Evolutionary conservation across 2,797 vertebrate species (phyloP).

Genomic region (Chrysocyon brachyurus): DNA sequence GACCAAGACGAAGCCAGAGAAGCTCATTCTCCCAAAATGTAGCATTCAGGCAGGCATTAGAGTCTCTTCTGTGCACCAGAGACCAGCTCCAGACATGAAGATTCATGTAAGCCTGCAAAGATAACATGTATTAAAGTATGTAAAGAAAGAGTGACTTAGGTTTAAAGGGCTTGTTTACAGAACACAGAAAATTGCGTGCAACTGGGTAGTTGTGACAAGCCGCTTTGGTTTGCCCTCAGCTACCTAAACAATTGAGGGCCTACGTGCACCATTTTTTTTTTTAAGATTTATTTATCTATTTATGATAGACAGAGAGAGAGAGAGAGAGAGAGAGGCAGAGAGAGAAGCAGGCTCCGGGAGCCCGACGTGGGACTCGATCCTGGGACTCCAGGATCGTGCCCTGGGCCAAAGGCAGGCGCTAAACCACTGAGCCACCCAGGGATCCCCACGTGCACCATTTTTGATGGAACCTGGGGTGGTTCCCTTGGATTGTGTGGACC

Average conservation of each 20-base stretch:
- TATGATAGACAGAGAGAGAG: too few relatives aligned
- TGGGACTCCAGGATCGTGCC: too few relatives aligned
- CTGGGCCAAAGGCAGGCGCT: too few relatives aligned
- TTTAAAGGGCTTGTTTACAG: constrained; percentile 38
- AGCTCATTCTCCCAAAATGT: constrained; percentile 86
- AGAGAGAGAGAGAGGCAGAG: too few relatives aligned
- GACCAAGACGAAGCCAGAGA: constrained; percentile 90
- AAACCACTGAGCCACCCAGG: too few relatives aligned
- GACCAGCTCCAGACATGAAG: neutral
- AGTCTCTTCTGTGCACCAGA: too few relatives aligned
- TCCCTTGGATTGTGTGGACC: constrained; percentile 46
- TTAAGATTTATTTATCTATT: too few relatives aligned
- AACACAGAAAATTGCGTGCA: neutral
- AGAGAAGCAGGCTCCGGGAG: too few relatives aligned
- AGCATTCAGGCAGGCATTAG: constrained; percentile 87
- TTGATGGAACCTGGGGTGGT: neutral
- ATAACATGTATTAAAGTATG: neutral
- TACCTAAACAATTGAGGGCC: neutral
- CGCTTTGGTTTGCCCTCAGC: constrained; percentile 4
- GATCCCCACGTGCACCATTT: neutral
- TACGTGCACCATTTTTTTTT: neutral
- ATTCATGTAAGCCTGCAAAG: constrained; percentile 31
- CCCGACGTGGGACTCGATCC: too few relatives aligned
- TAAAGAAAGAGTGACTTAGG: neutral
- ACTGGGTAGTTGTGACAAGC: constrained; percentile 40